Conservation (phyloP, 2,888 invertebrate species). For the Yponomeuta plumbellus region DNA sequence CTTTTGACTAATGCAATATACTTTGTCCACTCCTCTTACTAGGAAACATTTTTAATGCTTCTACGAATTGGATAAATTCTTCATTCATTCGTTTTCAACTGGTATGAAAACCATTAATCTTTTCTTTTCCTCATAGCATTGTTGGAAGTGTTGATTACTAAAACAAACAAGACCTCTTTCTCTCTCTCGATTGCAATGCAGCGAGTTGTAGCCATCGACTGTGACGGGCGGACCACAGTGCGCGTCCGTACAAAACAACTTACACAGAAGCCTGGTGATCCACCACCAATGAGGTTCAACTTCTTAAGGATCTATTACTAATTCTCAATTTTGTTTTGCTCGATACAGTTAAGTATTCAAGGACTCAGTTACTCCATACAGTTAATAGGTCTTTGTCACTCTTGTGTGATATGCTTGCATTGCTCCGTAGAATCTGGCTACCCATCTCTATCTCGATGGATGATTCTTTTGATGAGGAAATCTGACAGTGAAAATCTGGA, state of each 20-base stretch:
- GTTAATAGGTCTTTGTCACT: too few species aligned
- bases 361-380: too few species aligned
- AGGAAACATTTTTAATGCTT: too few species aligned
- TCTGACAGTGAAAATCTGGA: not conserved
- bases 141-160: constrained; percentile 35
- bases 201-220: constrained; percentile 43
- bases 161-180: constrained; percentile 46
- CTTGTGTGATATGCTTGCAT: too few species aligned
- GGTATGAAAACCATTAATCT: not conserved
- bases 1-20: too few species aligned
- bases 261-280: not conserved
- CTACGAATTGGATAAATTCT: not conserved
- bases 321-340: too few species aligned
- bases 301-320: too few species aligned
- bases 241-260: not conserved
- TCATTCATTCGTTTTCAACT: not conserved
- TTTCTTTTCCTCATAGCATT: not conserved
- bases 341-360: too few species aligned
- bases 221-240: constrained; percentile 33
- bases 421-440: too few species aligned
- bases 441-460: not conserved
- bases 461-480: not conserved
- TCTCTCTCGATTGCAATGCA: constrained; percentile 31
- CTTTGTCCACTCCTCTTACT: too few species aligned
- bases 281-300: too few species aligned